Conservation (phyloP, 2,113 vertebrate genomes). For the Oncorhynchus clarkii region DNA sequence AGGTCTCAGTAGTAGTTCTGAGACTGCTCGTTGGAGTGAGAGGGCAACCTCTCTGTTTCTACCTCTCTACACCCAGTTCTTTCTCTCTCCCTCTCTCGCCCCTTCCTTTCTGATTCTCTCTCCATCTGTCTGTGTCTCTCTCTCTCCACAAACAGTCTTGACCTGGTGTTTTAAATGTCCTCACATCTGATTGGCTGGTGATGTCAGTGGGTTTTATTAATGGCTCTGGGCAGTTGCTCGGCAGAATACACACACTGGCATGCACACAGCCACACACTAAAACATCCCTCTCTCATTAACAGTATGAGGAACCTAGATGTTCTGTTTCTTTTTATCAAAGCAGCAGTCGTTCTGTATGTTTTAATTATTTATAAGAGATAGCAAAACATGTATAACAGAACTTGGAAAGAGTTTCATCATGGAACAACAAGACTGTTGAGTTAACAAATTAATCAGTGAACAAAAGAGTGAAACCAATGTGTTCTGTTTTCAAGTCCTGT, state of each 20-base stretch:
- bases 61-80: not conserved
- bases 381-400: not conserved
- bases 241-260: constrained; percentile 24
- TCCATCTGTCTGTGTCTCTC: too few relatives aligned
- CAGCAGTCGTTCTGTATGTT: not conserved
- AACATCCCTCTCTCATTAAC: not conserved
- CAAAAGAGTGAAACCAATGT: not conserved
- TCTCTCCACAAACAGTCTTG: not conserved
- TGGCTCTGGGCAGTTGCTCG: constrained; percentile 36
- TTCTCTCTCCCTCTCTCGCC: too few relatives aligned
- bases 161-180: constrained; percentile 17
- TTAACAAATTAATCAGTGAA: not conserved
- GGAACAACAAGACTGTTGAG: not conserved
- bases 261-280: not conserved
- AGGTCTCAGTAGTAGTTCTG: constrained; percentile 24
- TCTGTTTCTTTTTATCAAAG: not conserved
- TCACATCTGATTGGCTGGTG: constrained; percentile 40
- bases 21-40: constrained; percentile 22
- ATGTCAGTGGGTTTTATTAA: constrained; percentile 33
- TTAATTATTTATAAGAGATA: not conserved
- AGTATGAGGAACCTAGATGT: not conserved
- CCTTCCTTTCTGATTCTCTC: too few relatives aligned
- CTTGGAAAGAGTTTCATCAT: not conserved
- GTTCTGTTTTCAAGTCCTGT: not conserved
- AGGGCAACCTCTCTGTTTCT: constrained; percentile 10